phyloP scores from a whole-genome alignment of 2,113 vertebrate species.

The Dromiciops gliroides region DNA sequence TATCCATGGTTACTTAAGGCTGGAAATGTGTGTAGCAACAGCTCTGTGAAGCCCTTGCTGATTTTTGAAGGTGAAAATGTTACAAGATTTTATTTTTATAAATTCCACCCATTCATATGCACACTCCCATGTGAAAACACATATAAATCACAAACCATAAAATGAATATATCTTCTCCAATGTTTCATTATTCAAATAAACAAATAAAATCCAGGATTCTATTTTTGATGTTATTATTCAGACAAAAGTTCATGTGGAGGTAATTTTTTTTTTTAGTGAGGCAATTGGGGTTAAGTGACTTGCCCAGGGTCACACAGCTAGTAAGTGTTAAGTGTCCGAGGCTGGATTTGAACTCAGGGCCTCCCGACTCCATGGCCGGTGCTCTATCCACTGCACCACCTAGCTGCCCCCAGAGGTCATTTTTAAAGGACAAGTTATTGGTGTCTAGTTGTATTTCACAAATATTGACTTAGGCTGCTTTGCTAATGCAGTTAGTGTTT shows the following conservation, averaged over 20 bases:
- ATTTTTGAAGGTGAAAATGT: background rate
- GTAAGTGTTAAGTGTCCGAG: too few species aligned
- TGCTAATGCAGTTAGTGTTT: background rate
- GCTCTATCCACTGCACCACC: too few species aligned
- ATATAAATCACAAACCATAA: conserved; percentile 18
- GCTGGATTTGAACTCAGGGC: too few species aligned
- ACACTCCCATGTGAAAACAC: background rate
- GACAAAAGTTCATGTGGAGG: conserved; percentile 9
- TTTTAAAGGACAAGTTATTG: background rate
- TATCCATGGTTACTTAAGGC: background rate
- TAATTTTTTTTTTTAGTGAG: too few species aligned
- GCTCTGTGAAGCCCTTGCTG: background rate
- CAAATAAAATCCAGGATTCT: background rate
- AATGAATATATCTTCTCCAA: background rate
- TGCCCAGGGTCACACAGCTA: too few species aligned
- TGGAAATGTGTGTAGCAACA: background rate
- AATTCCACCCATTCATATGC: background rate
- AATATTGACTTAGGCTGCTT: background rate
- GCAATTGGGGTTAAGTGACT: too few species aligned
- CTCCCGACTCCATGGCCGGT: too few species aligned
- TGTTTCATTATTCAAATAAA: conserved; percentile 14
- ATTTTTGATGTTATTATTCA: conserved; percentile 45
- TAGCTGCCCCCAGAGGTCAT: too few species aligned
- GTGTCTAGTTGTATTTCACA: background rate
- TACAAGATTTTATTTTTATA: background rate